A percentile compares a stretch with the other conserved stretches of the same genome.
Conservation (phyloP, 2,797 vertebrate species). For the Sebastiscus albofasciatus region DNA sequence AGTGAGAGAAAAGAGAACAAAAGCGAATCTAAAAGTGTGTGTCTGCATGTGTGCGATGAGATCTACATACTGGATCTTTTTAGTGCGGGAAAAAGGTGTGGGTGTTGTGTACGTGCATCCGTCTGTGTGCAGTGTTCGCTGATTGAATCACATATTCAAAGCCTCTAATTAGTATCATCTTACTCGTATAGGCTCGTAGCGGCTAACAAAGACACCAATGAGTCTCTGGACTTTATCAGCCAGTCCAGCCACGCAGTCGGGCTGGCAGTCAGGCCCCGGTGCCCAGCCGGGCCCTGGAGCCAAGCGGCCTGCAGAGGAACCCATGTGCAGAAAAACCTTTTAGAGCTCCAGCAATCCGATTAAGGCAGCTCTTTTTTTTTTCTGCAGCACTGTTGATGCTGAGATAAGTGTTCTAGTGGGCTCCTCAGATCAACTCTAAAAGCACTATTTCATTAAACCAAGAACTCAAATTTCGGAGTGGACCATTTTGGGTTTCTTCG, state of each 20-base stretch:
- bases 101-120: conserved; percentile 45
- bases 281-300: conserved; percentile 59
- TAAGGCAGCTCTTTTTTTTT: conserved; percentile 62
- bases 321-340: conserved; percentile 77
- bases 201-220: conserved; percentile 73
- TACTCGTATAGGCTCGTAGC: conserved; percentile 54
- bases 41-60: conserved; percentile 38
- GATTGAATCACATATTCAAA: conserved; percentile 74
- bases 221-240: conserved; percentile 68
- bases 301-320: conserved; percentile 62
- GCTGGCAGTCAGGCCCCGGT: conserved; percentile 65
- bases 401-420: conserved; percentile 72
- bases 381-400: conserved; percentile 71
- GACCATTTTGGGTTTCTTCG: conserved; percentile 68
- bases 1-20: conserved; percentile 65
- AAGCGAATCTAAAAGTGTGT: conserved; percentile 62
- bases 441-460: conserved; percentile 76
- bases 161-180: conserved; percentile 74
- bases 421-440: conserved; percentile 75
- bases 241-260: conserved; percentile 49
- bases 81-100: conserved; percentile 44
- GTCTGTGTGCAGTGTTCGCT: conserved; percentile 41
- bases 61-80: conserved; percentile 50
- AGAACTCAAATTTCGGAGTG: conserved; percentile 71
- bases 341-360: conserved; percentile 79